Percentiles rank a stretch among this genome's conserved stretches.
phyloP scores from a whole-genome alignment of 2,888 invertebrate species.

The Lithophane socia region DNA sequence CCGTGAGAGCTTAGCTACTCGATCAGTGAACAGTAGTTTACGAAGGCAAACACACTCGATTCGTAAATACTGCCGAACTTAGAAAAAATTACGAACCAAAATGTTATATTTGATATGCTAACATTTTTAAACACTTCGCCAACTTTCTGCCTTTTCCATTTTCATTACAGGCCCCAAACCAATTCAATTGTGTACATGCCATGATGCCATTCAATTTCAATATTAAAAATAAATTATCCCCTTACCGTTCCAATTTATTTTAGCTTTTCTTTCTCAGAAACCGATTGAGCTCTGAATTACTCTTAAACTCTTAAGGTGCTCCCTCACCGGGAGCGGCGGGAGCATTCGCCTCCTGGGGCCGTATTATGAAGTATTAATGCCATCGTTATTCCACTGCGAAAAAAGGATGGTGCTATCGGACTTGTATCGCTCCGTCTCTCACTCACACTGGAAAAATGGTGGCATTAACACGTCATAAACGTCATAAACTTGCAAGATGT shows the following conservation, averaged over 20 bases:
- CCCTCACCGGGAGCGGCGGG: too few species aligned
- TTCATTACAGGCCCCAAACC: constrained; percentile 8
- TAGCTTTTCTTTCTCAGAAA: constrained; percentile 13
- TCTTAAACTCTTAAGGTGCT: neutral
- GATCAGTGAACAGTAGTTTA: constrained; percentile 5
- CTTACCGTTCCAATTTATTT: constrained; percentile 30
- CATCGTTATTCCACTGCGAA: too few species aligned
- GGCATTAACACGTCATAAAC: too few species aligned
- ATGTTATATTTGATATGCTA: constrained; percentile 6
- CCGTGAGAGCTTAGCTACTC: constrained; percentile 56
- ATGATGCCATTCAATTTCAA: constrained; percentile 26
- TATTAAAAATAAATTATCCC: constrained; percentile 40
- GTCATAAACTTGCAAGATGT: too few species aligned
- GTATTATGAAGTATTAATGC: too few species aligned
- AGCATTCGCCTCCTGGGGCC: too few species aligned
- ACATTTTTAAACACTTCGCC: constrained; percentile 15
- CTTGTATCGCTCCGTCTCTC: too few species aligned
- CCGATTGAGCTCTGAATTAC: neutral
- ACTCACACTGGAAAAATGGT: too few species aligned
- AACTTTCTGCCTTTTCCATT: constrained; percentile 39
- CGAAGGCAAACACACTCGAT: neutral
- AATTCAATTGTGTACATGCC: constrained; percentile 35
- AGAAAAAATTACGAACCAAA: constrained; percentile 4
- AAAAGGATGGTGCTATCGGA: too few species aligned
- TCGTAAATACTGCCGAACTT: constrained; percentile 4